These are phyloP conservation scores for Synchiropus splendidus DNA, from an alignment of 2,113 vertebrate species.

Conservation along the genomic window DNA sequence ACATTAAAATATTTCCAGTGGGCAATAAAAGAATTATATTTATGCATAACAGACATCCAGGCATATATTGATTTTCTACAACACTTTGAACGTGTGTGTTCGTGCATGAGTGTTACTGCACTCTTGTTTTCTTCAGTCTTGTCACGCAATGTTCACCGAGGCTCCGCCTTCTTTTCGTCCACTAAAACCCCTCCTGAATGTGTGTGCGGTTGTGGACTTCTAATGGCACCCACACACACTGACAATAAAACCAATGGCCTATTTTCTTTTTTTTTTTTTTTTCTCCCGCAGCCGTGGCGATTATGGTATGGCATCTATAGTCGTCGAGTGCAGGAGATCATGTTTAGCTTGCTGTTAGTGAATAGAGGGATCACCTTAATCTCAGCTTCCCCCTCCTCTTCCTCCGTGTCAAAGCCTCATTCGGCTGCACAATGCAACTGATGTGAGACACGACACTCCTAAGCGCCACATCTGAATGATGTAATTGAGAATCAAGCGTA, in stretches of 20 bases:
- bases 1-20: no score
- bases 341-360: slow-evolving; percentile 19
- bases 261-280: slow-evolving; percentile 20
- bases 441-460: slow-evolving; percentile 8
- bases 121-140: slow-evolving; percentile 8
- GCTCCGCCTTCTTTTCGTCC: slow-evolving; percentile 2
- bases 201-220: no score
- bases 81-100: slow-evolving; percentile 1
- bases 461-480: slow-evolving; percentile 16
- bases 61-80: no score
- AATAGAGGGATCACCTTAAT: slow-evolving; percentile 26
- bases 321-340: not conserved
- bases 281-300: slow-evolving; percentile 16
- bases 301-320: slow-evolving; percentile 9
- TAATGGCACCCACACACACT: slow-evolving; percentile 3
- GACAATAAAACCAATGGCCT: slow-evolving; percentile 18
- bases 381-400: slow-evolving; percentile 14
- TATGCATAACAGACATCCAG: no score
- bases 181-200: no score
- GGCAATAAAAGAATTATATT: no score
- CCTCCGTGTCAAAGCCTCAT: slow-evolving; percentile 4
- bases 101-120: slow-evolving; percentile 6
- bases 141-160: slow-evolving; percentile 7
- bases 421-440: slow-evolving; percentile 2
- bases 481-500: no score